phyloP scores from a whole-genome alignment of 2,113 vertebrate genomes.

The Cheirogaleus medius region DNA sequence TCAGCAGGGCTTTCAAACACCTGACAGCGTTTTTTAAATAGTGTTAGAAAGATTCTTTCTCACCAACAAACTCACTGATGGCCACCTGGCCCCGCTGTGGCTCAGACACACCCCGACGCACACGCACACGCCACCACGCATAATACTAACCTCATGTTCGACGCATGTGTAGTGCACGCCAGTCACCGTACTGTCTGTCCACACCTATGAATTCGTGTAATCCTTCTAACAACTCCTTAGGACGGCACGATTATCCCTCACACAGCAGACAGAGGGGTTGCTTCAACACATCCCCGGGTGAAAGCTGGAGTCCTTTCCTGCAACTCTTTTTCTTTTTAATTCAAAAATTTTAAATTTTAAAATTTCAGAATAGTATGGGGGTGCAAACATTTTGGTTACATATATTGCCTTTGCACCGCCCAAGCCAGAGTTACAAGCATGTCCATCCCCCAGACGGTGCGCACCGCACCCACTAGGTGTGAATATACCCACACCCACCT shows the following conservation, averaged over 20 bases:
- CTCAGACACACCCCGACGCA: not conserved
- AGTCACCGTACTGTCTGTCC: not conserved
- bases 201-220: not conserved
- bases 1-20: not conserved
- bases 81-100: not conserved
- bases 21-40: not conserved
- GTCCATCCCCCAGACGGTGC: no score
- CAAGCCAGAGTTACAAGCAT: no score
- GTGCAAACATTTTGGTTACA: no score
- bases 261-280: not conserved
- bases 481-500: no score
- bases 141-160: not conserved
- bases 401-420: no score
- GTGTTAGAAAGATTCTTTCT: slow-evolving; percentile 15
- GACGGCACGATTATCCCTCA: not conserved
- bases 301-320: not conserved
- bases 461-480: no score
- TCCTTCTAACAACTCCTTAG: not conserved
- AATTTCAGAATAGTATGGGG: no score
- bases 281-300: not conserved
- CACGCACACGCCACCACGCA: no score
- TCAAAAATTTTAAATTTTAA: no score
- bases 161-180: fast-evolving
- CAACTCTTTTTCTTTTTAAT: not conserved
- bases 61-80: not conserved